Percentiles rank a stretch among this genome's conserved stretches.
These are phyloP conservation scores for Monoplex corrugatus DNA, from an alignment of 2,888 invertebrate species.

Conservation along the genomic window DNA sequence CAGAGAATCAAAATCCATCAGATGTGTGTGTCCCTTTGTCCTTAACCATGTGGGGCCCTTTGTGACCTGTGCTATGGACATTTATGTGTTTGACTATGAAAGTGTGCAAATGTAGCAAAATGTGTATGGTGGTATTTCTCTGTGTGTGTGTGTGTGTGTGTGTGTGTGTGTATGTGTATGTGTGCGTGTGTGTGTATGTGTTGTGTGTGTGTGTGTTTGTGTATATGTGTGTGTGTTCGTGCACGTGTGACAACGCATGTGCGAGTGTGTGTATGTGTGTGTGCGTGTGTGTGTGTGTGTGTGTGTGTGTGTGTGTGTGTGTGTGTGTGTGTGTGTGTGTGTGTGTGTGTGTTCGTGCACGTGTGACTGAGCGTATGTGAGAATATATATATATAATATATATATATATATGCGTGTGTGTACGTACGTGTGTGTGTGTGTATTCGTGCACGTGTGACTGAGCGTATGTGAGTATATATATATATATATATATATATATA, in stretches of 20 bases:
- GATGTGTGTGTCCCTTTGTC: too few species aligned
- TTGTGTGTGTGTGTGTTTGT: too few species aligned
- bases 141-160: background rate
- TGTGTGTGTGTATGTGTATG: background rate
- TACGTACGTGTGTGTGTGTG: background rate
- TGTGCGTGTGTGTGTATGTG: background rate
- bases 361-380: too few species aligned
- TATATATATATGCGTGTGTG: background rate
- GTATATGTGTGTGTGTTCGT: too few species aligned
- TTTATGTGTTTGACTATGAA: too few species aligned
- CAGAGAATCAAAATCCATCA: too few species aligned
- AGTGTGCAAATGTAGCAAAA: too few species aligned
- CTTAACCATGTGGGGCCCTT: too few species aligned
- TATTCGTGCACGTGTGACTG: background rate
- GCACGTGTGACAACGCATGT: too few species aligned
- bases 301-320: slow-evolving; percentile 33
- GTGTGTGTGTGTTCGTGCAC: background rate
- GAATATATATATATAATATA: background rate
- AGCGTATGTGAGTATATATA: background rate
- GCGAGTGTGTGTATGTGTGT: background rate
- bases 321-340: slow-evolving; percentile 35
- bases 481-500: background rate
- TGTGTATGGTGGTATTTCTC: background rate
- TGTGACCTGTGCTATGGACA: too few species aligned
- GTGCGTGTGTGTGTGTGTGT: background rate